Evolutionary conservation across 2,797 vertebrate genomes (phyloP), one percentile per base, ranked within the genome.

Genomic region (Sparidentex hasta): DNA sequence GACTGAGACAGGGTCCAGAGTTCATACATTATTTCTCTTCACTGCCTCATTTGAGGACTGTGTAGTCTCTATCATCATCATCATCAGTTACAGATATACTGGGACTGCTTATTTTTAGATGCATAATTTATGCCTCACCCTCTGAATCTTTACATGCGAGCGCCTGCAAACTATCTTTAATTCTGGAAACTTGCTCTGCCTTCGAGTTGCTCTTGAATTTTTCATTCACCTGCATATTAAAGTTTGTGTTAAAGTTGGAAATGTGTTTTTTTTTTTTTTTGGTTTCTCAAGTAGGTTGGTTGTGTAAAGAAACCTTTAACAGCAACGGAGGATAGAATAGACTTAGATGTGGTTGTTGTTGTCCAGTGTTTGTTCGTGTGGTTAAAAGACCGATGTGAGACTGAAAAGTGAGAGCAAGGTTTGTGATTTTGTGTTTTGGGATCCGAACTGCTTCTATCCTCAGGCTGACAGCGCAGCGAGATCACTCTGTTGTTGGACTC

Each of bases 71-170:
- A 27, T 68, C 48, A 82, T 69, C 52, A 82, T 69, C 52, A 64
- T 71, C 54, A 65, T 43, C 51, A 59, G 25, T 59, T 47, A 48
- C 65, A 74, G 59, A 57, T 55, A 54, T n/a, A 58, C 51, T n/a
- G 29, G 3, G 46, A 59, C 54, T 74, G 21, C 54, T 65, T 64
- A 57, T 71, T 74, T 38, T 78, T 8, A 55, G 25, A 84, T 81
- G 44, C 61, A 85, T 80, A 62, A 79, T 81, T 79, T 41, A 73
- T 59, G 25, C 48, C 61, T 63, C 18, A 72, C 70, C 57, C 56
- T 54, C 48, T 38, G 5, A 56, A 57, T 43, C 43, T 72, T 65
- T n/a, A 55, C 44, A 65, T 43, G 25, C 7, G n/a, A 47, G 67
- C 47, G 29, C 68, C 62, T 20, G 33, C 29, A 66, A 67, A 69